phyloP scores from a whole-genome alignment of 2,113 vertebrate species.

The Crypturellus undulatus region DNA sequence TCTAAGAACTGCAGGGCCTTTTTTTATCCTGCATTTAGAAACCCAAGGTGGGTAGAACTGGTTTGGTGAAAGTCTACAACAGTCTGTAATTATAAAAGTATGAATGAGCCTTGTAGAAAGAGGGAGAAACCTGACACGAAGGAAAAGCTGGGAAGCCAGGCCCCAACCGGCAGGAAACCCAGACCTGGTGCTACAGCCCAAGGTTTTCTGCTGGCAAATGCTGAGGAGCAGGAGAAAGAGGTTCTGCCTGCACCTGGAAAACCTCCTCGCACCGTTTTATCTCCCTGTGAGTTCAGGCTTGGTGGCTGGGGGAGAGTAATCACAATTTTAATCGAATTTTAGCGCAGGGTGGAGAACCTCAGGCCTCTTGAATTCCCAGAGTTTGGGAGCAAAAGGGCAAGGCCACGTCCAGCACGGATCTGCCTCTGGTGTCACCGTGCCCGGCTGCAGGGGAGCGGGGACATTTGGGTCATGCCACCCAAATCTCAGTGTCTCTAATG shows the following conservation, averaged over 20 bases:
- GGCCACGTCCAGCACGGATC: fast-evolving
- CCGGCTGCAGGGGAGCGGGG: fast-evolving
- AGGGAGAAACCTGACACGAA: not conserved
- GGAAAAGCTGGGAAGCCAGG: not conserved
- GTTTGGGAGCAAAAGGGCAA: not conserved
- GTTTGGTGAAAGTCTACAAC: slow-evolving; percentile 9
- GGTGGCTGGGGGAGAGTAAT: not conserved
- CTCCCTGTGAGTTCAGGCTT: not conserved
- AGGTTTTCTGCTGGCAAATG: not conserved
- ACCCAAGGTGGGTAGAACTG: slow-evolving; percentile 3
- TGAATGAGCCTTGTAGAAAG: not conserved
- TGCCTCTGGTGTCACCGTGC: not conserved
- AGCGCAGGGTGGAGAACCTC: not conserved
- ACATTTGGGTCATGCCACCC: fast-evolving
- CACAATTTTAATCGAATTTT: not conserved
- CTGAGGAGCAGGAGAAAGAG: not conserved
- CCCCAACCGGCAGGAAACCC: not conserved
- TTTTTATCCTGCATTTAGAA: not conserved
- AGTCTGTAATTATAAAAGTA: not conserved
- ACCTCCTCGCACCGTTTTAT: not conserved
- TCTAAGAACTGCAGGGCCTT: not conserved
- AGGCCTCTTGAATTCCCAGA: not conserved
- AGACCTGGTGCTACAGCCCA: not conserved
- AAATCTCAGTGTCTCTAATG: not conserved
- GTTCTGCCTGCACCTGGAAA: not conserved